Evolutionary conservation across 53 echinoderm and acorn worm species (phyloP).

Genomic region (Paracentrotus lividus): DNA sequence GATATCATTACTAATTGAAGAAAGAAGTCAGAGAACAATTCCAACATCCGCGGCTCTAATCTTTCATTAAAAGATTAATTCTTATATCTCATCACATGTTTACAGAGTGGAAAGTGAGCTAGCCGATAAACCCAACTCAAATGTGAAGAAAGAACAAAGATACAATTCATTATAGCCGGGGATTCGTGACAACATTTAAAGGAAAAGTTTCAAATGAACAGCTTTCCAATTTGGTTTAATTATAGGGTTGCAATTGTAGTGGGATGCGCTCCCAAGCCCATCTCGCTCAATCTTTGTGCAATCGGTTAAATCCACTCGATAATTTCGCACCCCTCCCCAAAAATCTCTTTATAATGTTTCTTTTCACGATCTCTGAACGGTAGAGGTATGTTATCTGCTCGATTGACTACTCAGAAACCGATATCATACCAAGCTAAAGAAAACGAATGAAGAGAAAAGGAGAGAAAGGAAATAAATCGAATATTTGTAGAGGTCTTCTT

Average conservation of each 20-base stretch:
- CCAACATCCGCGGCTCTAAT: background rate
- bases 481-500: conserved; percentile 55
- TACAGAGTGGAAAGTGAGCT: background rate
- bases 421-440: conserved; percentile 40
- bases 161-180: background rate
- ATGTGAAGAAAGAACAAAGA: conserved; percentile 39
- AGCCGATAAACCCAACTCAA: conserved; percentile 12
- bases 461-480: conserved; percentile 53
- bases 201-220: conserved; percentile 10
- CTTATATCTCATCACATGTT: background rate
- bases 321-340: conserved; percentile 52
- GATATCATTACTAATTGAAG: background rate
- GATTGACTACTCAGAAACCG: conserved; percentile 26
- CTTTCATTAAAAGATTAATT: background rate
- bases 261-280: background rate
- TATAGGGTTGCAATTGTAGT: background rate
- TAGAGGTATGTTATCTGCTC: conserved; percentile 38
- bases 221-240: conserved; percentile 55
- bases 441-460: background rate
- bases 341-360: background rate
- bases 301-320: conserved; percentile 35
- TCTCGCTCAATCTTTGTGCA: conserved; percentile 45
- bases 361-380: conserved; percentile 38
- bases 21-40: conserved; percentile 15
- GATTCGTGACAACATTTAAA: conserved; percentile 41